phyloP scores from a whole-genome alignment of 1,140 invertebrate genomes.

The Acyrthosiphon pisum region DNA sequence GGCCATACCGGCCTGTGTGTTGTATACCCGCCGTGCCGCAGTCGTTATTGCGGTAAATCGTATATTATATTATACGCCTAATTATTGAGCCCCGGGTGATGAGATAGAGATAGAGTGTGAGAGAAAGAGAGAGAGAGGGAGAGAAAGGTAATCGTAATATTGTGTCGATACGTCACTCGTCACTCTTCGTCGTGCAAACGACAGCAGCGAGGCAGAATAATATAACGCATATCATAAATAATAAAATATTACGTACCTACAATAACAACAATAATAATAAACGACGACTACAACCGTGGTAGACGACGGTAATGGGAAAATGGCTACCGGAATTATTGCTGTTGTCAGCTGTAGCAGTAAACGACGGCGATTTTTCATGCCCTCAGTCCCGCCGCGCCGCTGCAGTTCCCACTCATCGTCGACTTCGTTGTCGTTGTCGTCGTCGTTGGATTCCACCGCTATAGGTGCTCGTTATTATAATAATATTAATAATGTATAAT shows the following conservation, averaged over 20 bases:
- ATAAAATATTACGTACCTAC: background rate
- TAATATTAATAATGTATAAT: background rate
- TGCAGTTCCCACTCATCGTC: background rate
- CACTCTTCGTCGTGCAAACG: background rate
- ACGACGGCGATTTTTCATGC: slow-evolving; percentile 21
- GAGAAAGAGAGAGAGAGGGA: no score
- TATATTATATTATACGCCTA: slow-evolving; percentile 9
- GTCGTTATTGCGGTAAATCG: background rate
- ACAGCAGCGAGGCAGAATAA: background rate
- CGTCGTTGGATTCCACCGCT: background rate
- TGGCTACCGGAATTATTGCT: background rate
- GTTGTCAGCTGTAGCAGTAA: background rate
- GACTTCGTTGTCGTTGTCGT: background rate
- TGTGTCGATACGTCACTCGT: slow-evolving; percentile 5
- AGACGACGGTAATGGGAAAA: slow-evolving; percentile 27
- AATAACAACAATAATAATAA: background rate
- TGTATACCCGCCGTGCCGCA: background rate
- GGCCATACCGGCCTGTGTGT: background rate
- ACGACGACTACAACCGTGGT: background rate
- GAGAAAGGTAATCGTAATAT: background rate
- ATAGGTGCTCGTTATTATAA: background rate
- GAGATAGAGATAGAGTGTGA: no score
- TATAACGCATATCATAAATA: background rate
- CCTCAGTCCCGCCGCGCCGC: background rate
- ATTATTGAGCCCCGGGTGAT: background rate